Percentiles rank a stretch among this genome's conserved stretches.
These are phyloP conservation scores for Styela clava DNA, from an alignment of 23 tunicate species.

Conservation along the genomic window DNA sequence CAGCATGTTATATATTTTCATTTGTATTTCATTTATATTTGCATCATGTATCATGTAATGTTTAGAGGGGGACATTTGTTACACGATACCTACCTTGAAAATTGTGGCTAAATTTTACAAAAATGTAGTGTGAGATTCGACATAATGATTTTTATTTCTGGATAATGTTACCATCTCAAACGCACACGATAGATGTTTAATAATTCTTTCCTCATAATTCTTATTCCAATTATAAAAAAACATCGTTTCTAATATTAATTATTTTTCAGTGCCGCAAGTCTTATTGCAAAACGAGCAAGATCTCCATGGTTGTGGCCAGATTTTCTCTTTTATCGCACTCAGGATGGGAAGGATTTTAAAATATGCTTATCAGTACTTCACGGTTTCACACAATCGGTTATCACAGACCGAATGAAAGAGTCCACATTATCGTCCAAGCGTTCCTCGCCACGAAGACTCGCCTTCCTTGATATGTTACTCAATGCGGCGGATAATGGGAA, in stretches of 20 bases:
- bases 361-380: constrained; percentile 40
- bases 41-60: too few species aligned
- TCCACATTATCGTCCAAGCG: background rate
- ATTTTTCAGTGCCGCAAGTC: background rate
- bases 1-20: too few species aligned
- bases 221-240: too few species aligned
- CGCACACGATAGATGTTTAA: too few species aligned
- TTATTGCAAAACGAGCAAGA: constrained; percentile 67
- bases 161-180: too few species aligned
- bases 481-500: constrained; percentile 66
- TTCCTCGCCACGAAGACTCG: constrained; percentile 35
- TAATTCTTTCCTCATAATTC: too few species aligned
- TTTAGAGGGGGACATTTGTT: too few species aligned
- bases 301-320: constrained; percentile 65
- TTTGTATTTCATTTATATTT: too few species aligned
- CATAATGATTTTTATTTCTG: too few species aligned
- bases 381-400: constrained; percentile 57
- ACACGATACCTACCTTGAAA: too few species aligned
- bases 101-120: too few species aligned
- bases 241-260: background rate
- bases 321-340: constrained; percentile 28
- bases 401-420: constrained; percentile 19
- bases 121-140: too few species aligned
- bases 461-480: constrained; percentile 84
- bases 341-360: constrained; percentile 39